A percentile compares a stretch with the other conserved stretches of the same genome.
phyloP scores from a whole-genome alignment of 2,888 invertebrate species.

The Pammene fasciana region DNA sequence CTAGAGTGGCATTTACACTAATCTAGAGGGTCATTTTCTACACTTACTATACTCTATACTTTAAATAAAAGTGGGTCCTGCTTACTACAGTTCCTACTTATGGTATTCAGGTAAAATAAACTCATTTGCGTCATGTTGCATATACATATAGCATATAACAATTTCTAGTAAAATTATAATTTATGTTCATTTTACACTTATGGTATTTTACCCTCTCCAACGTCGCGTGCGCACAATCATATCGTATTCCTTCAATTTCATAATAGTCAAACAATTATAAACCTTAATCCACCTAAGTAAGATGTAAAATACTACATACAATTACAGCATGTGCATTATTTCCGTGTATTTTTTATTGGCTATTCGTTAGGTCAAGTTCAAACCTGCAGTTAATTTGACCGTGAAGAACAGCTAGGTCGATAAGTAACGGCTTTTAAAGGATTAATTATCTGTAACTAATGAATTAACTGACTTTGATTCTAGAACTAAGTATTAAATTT shows the following conservation, averaged over 20 bases:
- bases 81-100: no score
- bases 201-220: slow-evolving; percentile 41
- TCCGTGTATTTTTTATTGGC: slow-evolving; percentile 49
- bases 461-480: background rate
- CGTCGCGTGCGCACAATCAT: slow-evolving; percentile 60
- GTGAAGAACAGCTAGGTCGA: slow-evolving; percentile 46
- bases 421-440: slow-evolving; percentile 33
- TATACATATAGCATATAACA: no score
- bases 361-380: slow-evolving; percentile 60
- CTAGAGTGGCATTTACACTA: no score
- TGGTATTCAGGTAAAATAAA: no score
- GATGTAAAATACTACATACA: background rate
- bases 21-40: no score
- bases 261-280: slow-evolving; percentile 37
- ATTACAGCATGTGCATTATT: slow-evolving; percentile 48
- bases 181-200: slow-evolving; percentile 46
- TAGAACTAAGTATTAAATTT: background rate
- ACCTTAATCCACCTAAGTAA: slow-evolving; percentile 25
- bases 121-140: no score
- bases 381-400: slow-evolving; percentile 55
- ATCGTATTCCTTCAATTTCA: slow-evolving; percentile 32
- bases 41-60: no score
- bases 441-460: slow-evolving; percentile 7
- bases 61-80: no score
- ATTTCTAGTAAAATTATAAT: background rate